phyloP scores from a whole-genome alignment of 2,888 invertebrate genomes.

The Drosophila rubida region DNA sequence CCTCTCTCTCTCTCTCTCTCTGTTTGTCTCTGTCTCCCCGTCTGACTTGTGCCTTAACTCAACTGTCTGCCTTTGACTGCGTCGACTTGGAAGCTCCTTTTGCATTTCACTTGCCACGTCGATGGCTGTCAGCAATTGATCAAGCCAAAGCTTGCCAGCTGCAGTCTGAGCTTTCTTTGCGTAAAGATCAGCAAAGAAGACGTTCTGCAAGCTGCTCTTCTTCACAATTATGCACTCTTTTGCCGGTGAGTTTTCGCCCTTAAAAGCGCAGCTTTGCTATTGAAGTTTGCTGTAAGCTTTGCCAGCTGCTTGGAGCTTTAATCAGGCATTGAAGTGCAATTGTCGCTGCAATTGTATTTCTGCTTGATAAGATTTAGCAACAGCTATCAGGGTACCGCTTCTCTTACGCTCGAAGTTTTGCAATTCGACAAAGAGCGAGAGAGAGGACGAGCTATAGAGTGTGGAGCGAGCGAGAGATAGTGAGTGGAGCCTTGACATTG shows the following conservation, averaged over 20 bases:
- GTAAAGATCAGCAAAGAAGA: neutral
- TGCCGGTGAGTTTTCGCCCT: too few species aligned
- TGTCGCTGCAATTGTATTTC: too few species aligned
- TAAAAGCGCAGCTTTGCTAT: too few species aligned
- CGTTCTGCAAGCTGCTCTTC: too few species aligned
- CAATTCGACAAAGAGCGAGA: slow-evolving; percentile 14
- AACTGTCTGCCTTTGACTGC: slow-evolving; percentile 34
- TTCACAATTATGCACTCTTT: too few species aligned
- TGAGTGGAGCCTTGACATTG: slow-evolving; percentile 1
- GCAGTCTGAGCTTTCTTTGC: too few species aligned
- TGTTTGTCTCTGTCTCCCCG: neutral
- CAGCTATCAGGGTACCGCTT: slow-evolving; percentile 30
- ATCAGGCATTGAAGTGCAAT: too few species aligned
- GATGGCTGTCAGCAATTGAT: neutral
- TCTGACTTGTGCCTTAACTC: slow-evolving; percentile 17
- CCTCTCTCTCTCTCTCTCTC: slow-evolving; percentile 1
- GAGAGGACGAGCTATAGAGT: too few species aligned
- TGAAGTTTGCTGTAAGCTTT: too few species aligned
- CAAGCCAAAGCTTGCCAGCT: neutral
- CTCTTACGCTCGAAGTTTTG: slow-evolving; percentile 64
- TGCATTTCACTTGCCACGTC: slow-evolving; percentile 20
- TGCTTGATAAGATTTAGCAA: too few species aligned
- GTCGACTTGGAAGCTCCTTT: slow-evolving; percentile 16
- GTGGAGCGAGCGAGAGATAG: neutral
- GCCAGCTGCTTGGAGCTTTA: too few species aligned